Conservation (phyloP, 2,113 vertebrate genomes). For the Jaculus jaculus region DNA sequence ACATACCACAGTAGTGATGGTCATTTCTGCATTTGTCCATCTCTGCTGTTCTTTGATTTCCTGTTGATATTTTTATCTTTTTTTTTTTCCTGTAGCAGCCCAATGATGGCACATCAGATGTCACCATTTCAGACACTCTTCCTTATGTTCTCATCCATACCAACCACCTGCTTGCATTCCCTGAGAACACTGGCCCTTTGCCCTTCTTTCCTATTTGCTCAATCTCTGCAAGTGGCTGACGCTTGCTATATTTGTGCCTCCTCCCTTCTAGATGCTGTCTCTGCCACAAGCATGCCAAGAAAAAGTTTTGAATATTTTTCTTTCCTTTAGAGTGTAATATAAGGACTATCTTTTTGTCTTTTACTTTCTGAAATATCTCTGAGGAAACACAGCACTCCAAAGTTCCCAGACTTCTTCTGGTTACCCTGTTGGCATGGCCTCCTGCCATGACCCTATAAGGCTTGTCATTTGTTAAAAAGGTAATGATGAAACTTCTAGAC, state of each 20-base stretch:
- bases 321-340: not conserved
- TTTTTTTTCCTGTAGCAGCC: not conserved
- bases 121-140: not conserved
- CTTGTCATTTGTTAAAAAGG: too few relatives aligned
- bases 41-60: too few relatives aligned
- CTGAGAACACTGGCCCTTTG: too few relatives aligned
- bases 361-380: not conserved
- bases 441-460: not conserved
- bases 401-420: not conserved
- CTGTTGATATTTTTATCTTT: too few relatives aligned
- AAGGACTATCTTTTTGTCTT: too few relatives aligned
- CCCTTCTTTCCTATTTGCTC: not conserved
- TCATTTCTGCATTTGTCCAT: too few relatives aligned
- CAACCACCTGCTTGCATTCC: not conserved
- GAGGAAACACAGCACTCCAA: not conserved
- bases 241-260: not conserved
- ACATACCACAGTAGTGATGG: too few relatives aligned
- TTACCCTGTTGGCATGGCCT: not conserved
- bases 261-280: not conserved
- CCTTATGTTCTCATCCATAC: not conserved
- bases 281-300: not conserved
- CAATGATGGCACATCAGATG: not conserved
- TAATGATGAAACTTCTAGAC: not conserved
- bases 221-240: too few relatives aligned
- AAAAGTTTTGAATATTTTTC: not conserved